Evolutionary conservation across 2,888 invertebrate species (phyloP), one percentile per base, ranked within the genome.

Genomic region (Habrosyne pyritoides): DNA sequence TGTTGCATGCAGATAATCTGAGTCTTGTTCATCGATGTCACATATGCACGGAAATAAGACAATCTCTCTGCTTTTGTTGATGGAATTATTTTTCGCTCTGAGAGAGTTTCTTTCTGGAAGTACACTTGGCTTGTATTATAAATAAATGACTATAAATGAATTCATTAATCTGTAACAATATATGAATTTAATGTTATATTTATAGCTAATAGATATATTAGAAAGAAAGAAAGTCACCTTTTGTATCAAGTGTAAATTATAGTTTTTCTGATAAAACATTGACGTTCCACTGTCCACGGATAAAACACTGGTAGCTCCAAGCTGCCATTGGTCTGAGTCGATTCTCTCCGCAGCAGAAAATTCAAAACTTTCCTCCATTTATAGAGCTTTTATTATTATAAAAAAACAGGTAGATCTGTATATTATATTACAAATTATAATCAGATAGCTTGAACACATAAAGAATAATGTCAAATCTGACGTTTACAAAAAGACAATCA

Each of bases 241-340:
- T 42, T 55, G 56, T 10, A 61, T 52, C 21, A 65, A 36, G 56
- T 63, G 57, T 8, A 65, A 24, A 18, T 61, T 59, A n/a, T 57
- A 61, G 28, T 55, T 56, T 10, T 42, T 57, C 30, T 63, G 56
- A 10, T 57, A 14, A n/a, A 55, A 46, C 21, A 53, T 54, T 0
- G 64, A 62, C 24, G 60, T 49, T 0, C 54, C 55, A 0, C 21
- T 26, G 0, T 53, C 53, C 1, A 61, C 7, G 1, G 59, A 57
- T 2, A 47, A 18, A 2, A 18, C 5, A 18, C 8, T 42, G 18
- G 7, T 12, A 18, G 14, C 14, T 1, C 53, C 51, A 6, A 61
- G 10, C 2, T 56, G 42, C 62, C 62, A 63, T 30, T 58, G 51
- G 0, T 54, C 47, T 8, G 61, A 57, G n/a, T 4, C 5, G 47